Percentiles rank a stretch among this genome's conserved stretches.
Conservation (phyloP, 2,113 vertebrate species). For the Calonectris borealis region DNA sequence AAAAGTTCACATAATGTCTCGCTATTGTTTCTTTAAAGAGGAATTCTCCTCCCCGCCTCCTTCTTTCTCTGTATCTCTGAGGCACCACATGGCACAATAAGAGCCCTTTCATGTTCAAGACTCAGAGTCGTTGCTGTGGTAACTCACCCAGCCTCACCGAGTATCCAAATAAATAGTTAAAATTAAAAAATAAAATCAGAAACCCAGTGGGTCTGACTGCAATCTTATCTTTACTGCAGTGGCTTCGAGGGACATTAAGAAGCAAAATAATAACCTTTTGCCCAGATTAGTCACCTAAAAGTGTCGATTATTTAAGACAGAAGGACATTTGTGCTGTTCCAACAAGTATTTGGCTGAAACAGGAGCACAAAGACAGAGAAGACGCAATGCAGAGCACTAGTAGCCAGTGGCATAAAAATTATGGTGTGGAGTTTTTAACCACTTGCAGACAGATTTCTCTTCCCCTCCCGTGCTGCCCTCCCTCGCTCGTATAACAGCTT, state of each 20-base stretch:
- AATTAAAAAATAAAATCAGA: not conserved
- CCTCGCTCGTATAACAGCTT: not conserved
- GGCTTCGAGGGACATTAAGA: conserved; percentile 32
- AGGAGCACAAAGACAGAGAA: conserved; percentile 23
- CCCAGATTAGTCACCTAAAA: conserved; percentile 29
- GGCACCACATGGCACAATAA: conserved; percentile 56
- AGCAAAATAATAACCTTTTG: conserved; percentile 55
- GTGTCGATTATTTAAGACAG: conserved; percentile 16
- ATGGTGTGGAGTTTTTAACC: not conserved
- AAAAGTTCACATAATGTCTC: conserved; percentile 24
- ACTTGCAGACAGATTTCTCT: not conserved
- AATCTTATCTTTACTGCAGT: not conserved
- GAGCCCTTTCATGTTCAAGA: conserved; percentile 58
- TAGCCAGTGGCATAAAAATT: conserved; percentile 12
- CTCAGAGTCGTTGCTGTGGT: conserved; percentile 71
- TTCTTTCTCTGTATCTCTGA: conserved; percentile 56
- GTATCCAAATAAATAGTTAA: conserved; percentile 62
- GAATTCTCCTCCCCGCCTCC: conserved; percentile 62
- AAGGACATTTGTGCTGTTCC: conserved; percentile 27
- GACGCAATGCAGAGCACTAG: conserved; percentile 37
- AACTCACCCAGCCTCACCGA: conserved; percentile 50
- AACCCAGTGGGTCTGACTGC: conserved; percentile 1
- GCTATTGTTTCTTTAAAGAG: conserved; percentile 54
- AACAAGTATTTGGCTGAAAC: not conserved
- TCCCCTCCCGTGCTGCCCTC: not conserved